These are phyloP conservation scores for Limnephilus auricula DNA, from an alignment of 2,888 invertebrate species.

Conservation along the genomic window DNA sequence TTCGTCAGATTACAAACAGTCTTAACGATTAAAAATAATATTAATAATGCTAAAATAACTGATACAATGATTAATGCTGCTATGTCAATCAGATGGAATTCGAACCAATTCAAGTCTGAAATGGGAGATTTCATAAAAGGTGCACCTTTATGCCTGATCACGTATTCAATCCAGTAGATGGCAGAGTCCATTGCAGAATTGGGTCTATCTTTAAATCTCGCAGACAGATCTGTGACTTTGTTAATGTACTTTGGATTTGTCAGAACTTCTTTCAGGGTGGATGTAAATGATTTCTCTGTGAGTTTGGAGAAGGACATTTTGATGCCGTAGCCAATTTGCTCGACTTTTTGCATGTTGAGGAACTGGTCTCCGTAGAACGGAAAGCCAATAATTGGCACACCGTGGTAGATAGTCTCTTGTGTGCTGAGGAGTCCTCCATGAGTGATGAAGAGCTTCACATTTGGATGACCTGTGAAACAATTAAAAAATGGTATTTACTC, in stretches of 20 bases:
- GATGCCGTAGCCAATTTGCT: constrained; percentile 71
- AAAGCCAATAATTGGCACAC: constrained; percentile 76
- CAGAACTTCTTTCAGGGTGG: constrained; percentile 71
- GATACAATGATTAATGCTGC: background rate
- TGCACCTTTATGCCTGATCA: constrained; percentile 67
- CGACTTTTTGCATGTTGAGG: constrained; percentile 73
- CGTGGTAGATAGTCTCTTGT: constrained; percentile 76
- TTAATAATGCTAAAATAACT: background rate
- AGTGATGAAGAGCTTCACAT: constrained; percentile 78
- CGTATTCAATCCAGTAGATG: constrained; percentile 68
- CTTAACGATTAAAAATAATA: background rate
- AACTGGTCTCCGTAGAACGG: constrained; percentile 77
- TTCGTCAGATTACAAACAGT: background rate
- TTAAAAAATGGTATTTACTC: background rate
- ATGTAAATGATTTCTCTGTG: constrained; percentile 71
- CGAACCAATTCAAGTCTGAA: constrained; percentile 67
- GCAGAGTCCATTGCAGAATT: constrained; percentile 63
- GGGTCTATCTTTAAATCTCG: constrained; percentile 65
- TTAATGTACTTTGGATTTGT: constrained; percentile 69
- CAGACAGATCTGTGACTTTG: constrained; percentile 63
- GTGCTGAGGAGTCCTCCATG: constrained; percentile 79
- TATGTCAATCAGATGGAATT: constrained; percentile 4
- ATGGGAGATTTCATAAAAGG: constrained; percentile 68
- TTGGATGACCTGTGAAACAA: constrained; percentile 74
- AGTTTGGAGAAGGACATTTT: constrained; percentile 71